Conservation (phyloP, 2,888 invertebrate species). For the Philopedon plagiatum region DNA sequence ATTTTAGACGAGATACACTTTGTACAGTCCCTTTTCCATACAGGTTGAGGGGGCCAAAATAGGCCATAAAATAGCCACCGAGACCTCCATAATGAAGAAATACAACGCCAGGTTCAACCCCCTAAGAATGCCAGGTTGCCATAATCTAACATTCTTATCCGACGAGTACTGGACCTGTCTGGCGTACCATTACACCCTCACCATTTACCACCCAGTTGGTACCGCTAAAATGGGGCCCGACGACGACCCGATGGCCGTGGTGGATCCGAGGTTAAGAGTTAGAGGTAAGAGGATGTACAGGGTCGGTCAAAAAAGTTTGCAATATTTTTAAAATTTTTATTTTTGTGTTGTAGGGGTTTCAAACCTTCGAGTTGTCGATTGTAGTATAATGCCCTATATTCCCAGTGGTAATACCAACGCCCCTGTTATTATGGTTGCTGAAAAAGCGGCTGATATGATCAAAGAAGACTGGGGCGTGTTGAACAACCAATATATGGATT, state of each 20-base stretch:
- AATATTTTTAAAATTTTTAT: conserved; percentile 1
- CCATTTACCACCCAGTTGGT: conserved; percentile 87
- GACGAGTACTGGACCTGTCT: conserved; percentile 86
- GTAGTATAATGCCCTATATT: conserved; percentile 87
- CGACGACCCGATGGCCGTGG: conserved; percentile 75
- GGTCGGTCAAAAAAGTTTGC: not conserved
- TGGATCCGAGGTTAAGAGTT: conserved; percentile 78
- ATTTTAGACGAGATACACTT: no score
- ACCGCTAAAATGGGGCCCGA: conserved; percentile 86
- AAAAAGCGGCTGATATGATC: conserved; percentile 87
- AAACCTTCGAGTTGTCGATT: conserved; percentile 83
- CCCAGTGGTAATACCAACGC: conserved; percentile 87
- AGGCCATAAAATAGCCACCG: conserved; percentile 72
- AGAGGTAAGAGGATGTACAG: conserved; percentile 69
- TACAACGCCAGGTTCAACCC: conserved; percentile 77
- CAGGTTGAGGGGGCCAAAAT: conserved; percentile 84
- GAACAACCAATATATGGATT: conserved; percentile 21
- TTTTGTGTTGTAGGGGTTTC: conserved; percentile 74
- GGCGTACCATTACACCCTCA: conserved; percentile 81
- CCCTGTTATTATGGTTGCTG: conserved; percentile 87
- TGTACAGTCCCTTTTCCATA: no score
- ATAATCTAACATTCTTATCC: conserved; percentile 74
- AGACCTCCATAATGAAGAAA: conserved; percentile 74
- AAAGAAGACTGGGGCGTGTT: conserved; percentile 77
- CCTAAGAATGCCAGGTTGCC: conserved; percentile 78